Evolutionary conservation across 2,797 vertebrate species (phyloP).

Genomic region (Mormyrops boulengeri): DNA sequence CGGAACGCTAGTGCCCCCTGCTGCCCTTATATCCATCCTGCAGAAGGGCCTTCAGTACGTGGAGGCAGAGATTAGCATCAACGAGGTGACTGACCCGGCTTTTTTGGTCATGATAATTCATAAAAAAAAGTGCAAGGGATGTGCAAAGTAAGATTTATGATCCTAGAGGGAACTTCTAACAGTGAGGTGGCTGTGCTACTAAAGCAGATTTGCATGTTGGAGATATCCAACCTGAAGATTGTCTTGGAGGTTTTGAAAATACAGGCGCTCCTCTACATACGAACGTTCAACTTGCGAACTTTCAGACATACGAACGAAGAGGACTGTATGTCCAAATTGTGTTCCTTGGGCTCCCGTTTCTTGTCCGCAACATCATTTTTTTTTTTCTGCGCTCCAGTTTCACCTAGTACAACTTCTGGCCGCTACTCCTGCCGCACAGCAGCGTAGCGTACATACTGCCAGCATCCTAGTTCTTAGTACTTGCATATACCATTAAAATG

Average conservation of each 20-base stretch:
- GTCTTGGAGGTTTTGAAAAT: background rate
- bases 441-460: no score
- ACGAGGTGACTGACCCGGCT: constrained; percentile 67
- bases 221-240: background rate
- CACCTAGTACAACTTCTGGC: no score
- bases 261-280: no score
- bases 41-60: constrained; percentile 97
- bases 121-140: background rate
- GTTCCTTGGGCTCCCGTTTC: no score
- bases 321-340: no score
- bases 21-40: constrained; percentile 93
- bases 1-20: constrained; percentile 92
- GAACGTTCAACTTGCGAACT: no score
- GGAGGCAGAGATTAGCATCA: constrained; percentile 98
- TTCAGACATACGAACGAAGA: no score
- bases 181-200: background rate
- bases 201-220: background rate
- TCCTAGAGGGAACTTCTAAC: background rate
- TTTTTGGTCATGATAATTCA: background rate
- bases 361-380: no score
- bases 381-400: no score
- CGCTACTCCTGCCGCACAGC: no score
- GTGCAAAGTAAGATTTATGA: background rate
- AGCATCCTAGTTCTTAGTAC: no score
- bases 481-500: no score